phyloP scores from a whole-genome alignment of 2,113 vertebrate species.

The Pangasianodon hypophthalmus region DNA sequence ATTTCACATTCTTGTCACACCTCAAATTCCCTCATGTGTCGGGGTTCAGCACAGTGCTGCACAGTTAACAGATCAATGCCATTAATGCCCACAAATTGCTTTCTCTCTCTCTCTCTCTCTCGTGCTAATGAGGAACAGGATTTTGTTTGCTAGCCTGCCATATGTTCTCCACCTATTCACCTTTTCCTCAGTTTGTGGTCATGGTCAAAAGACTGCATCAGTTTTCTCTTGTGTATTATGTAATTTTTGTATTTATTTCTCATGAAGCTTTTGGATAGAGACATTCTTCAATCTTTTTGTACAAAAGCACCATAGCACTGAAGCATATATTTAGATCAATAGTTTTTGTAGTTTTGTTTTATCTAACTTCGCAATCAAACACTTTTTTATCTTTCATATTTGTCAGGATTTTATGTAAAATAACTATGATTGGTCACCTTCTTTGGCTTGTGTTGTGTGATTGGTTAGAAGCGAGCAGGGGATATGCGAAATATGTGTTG shows the following conservation, averaged over 20 bases:
- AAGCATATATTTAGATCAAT: background rate
- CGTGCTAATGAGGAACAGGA: background rate
- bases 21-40: conserved; percentile 23
- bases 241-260: background rate
- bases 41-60: conserved; percentile 23
- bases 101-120: conserved; percentile 20
- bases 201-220: conserved; percentile 30
- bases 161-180: conserved; percentile 12
- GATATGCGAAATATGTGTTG: background rate
- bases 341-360: background rate
- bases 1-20: conserved; percentile 45
- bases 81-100: conserved; percentile 49
- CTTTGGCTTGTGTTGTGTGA: background rate
- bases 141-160: conserved; percentile 6
- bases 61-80: conserved; percentile 48
- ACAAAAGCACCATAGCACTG: background rate
- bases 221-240: background rate
- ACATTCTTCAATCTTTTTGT: conserved; percentile 1
- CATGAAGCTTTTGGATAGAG: background rate
- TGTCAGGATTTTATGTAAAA: background rate
- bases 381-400: background rate
- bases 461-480: background rate
- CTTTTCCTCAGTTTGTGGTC: conserved; percentile 27
- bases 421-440: background rate
- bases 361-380: background rate